Evolutionary conservation across 1,140 invertebrate species (phyloP), one percentile per base, ranked within the genome.

Genomic region (Trissolcus basalis): DNA sequence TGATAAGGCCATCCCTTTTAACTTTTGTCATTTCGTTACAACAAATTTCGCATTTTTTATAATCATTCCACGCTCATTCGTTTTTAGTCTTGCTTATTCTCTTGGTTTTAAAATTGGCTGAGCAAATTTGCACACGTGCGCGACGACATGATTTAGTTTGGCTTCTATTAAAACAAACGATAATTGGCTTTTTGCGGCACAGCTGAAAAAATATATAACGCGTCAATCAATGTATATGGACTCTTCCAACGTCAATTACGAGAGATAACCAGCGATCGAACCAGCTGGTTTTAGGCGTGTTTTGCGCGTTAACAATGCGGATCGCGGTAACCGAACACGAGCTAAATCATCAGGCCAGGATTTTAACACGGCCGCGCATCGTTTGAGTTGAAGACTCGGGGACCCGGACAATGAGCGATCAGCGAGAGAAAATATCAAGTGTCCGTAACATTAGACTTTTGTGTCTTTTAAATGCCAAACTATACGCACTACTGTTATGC

Each of bases 371-470:
- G 60, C 73, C 84, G 72, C 78, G 41, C 15, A 27, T 50, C 74
- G 69, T 79, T 81, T 77, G 81, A 84, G 77, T 81, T 48, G 61
- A n/a, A n/a, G n/a, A n/a, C 36, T 54, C 70, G 55, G 75, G 70
- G 19, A 3, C 13, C n/a, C n/a, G n/a, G n/a, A 85, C 86, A 87
- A 87, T 87, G 81, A 85, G 67, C 9, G 81, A 86, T 87, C 85
- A 85, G 84, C 79, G 83, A 80, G 19, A 27, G 80, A 85, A 86
- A 86, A 86, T 88, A 88, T 88, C 86, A 79, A 83, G 81, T 87
- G 81, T 86, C 84, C 73, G 86, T 86, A 87, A 87, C 83, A 81
- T 69, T 86, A 88, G 85, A 87, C 85, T 86, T 86, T 85, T 68
- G 63, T 77, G 71, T 59, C 80, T 77, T 82, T 85, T 86, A 86